These are phyloP conservation scores for Hyla sarda DNA, from an alignment of 2,113 vertebrate species.

Conservation along the genomic window DNA sequence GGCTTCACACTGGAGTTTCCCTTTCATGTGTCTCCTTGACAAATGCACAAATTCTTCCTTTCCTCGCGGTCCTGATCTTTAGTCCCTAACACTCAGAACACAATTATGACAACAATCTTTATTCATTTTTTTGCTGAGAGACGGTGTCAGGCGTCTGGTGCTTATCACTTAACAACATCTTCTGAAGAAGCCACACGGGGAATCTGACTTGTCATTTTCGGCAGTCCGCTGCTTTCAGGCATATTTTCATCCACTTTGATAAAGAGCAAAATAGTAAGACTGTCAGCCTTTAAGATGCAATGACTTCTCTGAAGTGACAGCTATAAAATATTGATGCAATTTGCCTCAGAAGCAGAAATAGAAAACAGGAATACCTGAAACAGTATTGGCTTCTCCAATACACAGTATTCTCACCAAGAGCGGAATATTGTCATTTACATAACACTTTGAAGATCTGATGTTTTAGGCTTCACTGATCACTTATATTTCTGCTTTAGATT, in stretches of 20 bases:
- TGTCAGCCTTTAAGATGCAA: slow-evolving; percentile 26
- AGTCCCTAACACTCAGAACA: neutral
- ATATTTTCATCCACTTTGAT: slow-evolving; percentile 57
- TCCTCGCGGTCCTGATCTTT: neutral
- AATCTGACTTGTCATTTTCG: slow-evolving; percentile 36
- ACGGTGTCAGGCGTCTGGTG: neutral
- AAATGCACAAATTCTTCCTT: neutral
- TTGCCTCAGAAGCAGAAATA: slow-evolving; percentile 20
- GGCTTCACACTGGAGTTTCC: neutral
- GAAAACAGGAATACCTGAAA: neutral
- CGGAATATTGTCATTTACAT: neutral
- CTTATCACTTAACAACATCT: slow-evolving; percentile 55
- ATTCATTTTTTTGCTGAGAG: slow-evolving; percentile 11
- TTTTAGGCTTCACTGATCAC: neutral
- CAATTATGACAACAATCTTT: slow-evolving; percentile 46
- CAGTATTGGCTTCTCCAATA: neutral
- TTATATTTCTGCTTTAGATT: neutral
- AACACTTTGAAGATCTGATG: neutral
- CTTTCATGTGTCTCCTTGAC: neutral
- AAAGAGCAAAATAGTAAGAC: slow-evolving; percentile 51
- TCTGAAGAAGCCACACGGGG: slow-evolving; percentile 29
- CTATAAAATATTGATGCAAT: slow-evolving; percentile 58
- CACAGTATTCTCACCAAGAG: neutral
- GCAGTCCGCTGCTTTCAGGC: slow-evolving; percentile 42
- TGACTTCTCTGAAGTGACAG: slow-evolving; percentile 37